Conservation (phyloP, 2,888 invertebrate genomes). For the Congeria kusceri region DNA sequence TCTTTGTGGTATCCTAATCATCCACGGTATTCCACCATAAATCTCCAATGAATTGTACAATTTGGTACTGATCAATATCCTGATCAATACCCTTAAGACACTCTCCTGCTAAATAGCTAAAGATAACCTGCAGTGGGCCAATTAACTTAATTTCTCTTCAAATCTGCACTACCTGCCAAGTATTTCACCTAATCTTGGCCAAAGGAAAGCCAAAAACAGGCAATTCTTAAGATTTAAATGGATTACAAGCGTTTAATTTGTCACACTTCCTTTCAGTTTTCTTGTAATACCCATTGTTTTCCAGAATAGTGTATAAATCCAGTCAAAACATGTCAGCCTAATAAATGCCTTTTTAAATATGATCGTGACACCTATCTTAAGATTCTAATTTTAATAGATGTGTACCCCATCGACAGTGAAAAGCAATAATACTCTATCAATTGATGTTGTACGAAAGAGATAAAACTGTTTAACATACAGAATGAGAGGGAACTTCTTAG, state of each 20-base stretch:
- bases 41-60: slow-evolving; percentile 17
- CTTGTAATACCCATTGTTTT: too few relatives aligned
- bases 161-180: background rate
- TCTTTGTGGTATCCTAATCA: background rate
- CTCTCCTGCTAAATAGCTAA: slow-evolving; percentile 23
- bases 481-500: too few relatives aligned
- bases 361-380: too few relatives aligned
- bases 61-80: slow-evolving; percentile 22
- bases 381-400: too few relatives aligned
- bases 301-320: too few relatives aligned
- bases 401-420: too few relatives aligned
- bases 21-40: slow-evolving; percentile 15
- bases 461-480: too few relatives aligned
- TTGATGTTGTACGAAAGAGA: too few relatives aligned
- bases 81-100: slow-evolving; percentile 36
- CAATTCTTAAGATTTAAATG: slow-evolving; percentile 30
- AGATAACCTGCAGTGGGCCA: slow-evolving; percentile 17
- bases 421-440: too few relatives aligned
- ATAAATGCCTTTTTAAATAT: too few relatives aligned
- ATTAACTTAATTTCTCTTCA: too few relatives aligned
- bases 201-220: background rate
- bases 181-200: slow-evolving; percentile 6
- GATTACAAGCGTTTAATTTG: slow-evolving; percentile 32
- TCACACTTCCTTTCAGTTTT: slow-evolving; percentile 4
- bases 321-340: too few relatives aligned